Conservation (phyloP, 35 echinoderm and acorn worm genomes). For the Patiria miniata region DNA sequence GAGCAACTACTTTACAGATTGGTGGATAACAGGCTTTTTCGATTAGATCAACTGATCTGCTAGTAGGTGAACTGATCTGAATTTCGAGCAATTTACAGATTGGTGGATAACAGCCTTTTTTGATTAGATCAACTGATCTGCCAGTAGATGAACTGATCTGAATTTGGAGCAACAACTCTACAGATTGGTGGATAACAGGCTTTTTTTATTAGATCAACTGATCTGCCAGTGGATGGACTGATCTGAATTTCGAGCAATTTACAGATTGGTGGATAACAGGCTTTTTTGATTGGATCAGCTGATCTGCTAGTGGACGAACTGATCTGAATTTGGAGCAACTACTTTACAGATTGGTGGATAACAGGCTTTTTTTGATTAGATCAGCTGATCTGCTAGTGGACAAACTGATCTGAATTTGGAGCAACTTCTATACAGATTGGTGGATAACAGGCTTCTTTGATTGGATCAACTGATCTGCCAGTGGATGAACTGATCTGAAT, state of each 20-base stretch:
- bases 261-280: background rate
- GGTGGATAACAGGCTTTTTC: background rate
- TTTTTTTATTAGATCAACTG: conserved; percentile 25
- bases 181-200: background rate
- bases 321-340: too few species aligned
- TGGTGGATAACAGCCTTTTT: too few species aligned
- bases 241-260: too few species aligned
- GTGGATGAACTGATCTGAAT: too few species aligned
- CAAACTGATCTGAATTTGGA: too few species aligned
- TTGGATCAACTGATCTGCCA: background rate
- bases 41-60: background rate
- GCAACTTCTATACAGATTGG: too few species aligned
- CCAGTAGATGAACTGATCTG: background rate
- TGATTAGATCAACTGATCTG: background rate
- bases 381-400: background rate
- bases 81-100: too few species aligned
- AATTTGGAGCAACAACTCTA: too few species aligned
- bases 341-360: too few species aligned
- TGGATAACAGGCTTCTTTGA: conserved; percentile 9
- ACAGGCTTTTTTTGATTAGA: background rate
- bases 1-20: too few species aligned
- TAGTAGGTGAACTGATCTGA: too few species aligned
- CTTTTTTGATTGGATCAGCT: conserved; percentile 24
- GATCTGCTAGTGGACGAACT: too few species aligned
- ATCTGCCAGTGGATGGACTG: background rate